Evolutionary conservation across 2,113 vertebrate genomes (phyloP).

Genomic region (Macrotis lagotis): DNA sequence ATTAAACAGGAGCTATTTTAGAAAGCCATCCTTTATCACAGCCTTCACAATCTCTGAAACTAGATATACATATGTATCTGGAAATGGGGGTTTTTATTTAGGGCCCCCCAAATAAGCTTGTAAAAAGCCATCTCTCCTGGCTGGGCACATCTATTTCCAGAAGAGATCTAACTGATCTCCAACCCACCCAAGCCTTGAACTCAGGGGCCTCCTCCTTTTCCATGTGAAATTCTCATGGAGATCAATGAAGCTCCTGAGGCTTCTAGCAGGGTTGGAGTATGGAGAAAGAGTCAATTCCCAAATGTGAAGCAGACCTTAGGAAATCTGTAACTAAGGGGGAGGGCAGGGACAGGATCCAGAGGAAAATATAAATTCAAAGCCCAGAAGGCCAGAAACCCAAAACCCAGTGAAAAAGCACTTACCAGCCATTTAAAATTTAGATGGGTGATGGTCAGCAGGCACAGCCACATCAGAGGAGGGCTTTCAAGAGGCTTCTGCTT

Average conservation of each 20-base stretch:
- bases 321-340: background rate
- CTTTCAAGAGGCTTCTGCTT: constrained; percentile 37
- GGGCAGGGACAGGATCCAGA: background rate
- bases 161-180: background rate
- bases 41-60: background rate
- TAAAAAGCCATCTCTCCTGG: background rate
- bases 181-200: background rate
- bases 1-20: background rate
- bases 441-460: constrained; percentile 25
- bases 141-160: background rate
- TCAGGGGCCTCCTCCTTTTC: background rate
- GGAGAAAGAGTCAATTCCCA: constrained; percentile 20
- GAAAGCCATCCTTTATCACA: background rate
- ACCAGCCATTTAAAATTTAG: constrained; percentile 45
- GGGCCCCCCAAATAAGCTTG: background rate
- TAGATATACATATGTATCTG: background rate
- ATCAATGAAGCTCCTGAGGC: background rate
- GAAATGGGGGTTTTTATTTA: background rate
- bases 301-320: background rate
- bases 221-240: background rate
- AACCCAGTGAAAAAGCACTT: constrained; percentile 19
- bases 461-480: constrained; percentile 45
- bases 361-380: background rate
- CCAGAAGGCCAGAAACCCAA: background rate
- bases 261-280: background rate